Base-by-base conservation (phyloP, 2,113 vertebrate species). In the Salvelinus alpinus region DNA sequence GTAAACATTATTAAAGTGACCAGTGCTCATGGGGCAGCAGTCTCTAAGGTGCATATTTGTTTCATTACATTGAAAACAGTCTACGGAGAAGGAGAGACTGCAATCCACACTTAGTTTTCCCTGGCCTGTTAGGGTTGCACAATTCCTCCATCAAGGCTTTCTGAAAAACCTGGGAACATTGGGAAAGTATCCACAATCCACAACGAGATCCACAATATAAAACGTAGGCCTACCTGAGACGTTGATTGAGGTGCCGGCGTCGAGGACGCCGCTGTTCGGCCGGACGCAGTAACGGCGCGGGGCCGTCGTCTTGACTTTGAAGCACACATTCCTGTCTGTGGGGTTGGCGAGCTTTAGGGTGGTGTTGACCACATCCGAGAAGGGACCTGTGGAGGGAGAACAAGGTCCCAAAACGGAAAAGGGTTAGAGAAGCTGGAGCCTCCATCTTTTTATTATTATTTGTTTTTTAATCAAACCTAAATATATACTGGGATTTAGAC, bases 291-390 rank as follows among this genome's bases (percentile, higher is more conserved):
- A 99, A 84, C 98, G 95, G 68, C 97, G 97, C 0, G 98, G 98
- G 2, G 98, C 98, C 1, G 98, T 99, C 62, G 97, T 99, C 96
- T 99, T 99, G 82, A 99, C 97, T 93, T 99, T 99, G 89, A 99
- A 99, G 86, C 96, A 98, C 81, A 99, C 95, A 74, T 97, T 98
- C 88, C 94, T 94, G 82, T 99, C 97, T 93, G 97, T 97, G 2
- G 97, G 96, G 88, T 99, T 99, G 88, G 95, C 91, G 22, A 99
- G 97, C 91, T 98, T 99, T 83, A 99, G 93, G 87, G 96, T 96
- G 85, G 97, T 95, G 76, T 97, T 99, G 86, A 99, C 96, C 65
- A 99, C 97, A 84, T 99, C 98, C 81, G 97, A 97, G 91, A 99
- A 99, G 48, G 98, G 98, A 92, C 98, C 98, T 99, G 91, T 0